Conservation (phyloP, 2,888 invertebrate genomes). For the Catocala nupta region DNA sequence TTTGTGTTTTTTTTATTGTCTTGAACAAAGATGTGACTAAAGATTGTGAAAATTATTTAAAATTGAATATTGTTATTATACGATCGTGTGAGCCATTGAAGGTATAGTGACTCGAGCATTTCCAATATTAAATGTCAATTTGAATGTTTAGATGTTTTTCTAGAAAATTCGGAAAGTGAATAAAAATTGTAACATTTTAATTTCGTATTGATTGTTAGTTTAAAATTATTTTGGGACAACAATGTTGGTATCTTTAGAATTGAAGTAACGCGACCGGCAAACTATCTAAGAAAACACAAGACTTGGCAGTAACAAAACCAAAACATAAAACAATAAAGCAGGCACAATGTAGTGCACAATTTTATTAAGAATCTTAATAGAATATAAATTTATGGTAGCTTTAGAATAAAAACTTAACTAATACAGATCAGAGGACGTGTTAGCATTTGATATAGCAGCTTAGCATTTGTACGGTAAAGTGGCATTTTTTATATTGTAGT, state of each 20-base stretch:
- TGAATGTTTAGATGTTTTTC: constrained; percentile 56
- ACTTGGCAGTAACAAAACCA: too few species aligned
- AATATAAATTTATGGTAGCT: too few species aligned
- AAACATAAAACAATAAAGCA: too few species aligned
- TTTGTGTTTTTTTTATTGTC: background rate
- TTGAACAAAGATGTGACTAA: background rate
- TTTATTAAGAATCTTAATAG: too few species aligned
- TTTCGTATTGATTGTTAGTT: constrained; percentile 51
- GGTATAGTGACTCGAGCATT: constrained; percentile 14
- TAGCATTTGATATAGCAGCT: too few species aligned
- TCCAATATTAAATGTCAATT: constrained; percentile 46
- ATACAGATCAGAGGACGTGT: too few species aligned
- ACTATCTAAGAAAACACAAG: too few species aligned
- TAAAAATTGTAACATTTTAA: constrained; percentile 54
- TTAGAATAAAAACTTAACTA: too few species aligned
- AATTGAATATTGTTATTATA: constrained; percentile 17
- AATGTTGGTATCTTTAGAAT: constrained; percentile 22
- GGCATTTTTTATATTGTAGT: too few species aligned
- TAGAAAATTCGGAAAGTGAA: constrained; percentile 43
- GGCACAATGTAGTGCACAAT: too few species aligned
- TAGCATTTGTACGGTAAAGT: too few species aligned
- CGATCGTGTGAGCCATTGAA: constrained; percentile 25
- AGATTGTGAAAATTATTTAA: constrained; percentile 37
- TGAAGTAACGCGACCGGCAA: too few species aligned
- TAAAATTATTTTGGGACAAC: constrained; percentile 25